Evolutionary conservation across 2,797 vertebrate species (phyloP).

Genomic region (Scyliorhinus canicula): DNA sequence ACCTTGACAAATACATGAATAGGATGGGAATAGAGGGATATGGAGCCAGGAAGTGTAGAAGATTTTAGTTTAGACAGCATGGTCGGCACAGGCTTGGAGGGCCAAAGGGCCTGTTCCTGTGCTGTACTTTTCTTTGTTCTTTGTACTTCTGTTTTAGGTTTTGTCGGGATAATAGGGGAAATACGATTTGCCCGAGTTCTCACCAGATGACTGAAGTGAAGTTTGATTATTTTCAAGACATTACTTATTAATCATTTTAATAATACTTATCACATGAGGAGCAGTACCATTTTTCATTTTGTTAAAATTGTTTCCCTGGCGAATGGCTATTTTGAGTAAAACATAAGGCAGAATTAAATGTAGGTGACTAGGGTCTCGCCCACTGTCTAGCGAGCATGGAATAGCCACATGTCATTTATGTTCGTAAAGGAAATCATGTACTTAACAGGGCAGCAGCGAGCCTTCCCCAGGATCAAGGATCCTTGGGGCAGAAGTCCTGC

Average conservation of each 20-base stretch:
- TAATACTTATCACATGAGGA: not conserved
- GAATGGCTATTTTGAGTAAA: not conserved
- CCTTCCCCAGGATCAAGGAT: not conserved
- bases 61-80: too few species aligned
- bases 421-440: not conserved
- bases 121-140: too few species aligned
- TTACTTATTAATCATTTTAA: slow-evolving; percentile 30
- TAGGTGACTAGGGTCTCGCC: not conserved
- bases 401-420: not conserved
- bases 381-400: too few species aligned
- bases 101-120: too few species aligned
- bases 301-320: not conserved
- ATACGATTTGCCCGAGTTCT: not conserved
- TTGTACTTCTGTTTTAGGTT: not conserved
- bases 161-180: not conserved
- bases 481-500: not conserved
- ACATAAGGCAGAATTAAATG: not conserved
- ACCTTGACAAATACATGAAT: too few species aligned
- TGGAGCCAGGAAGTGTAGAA: too few species aligned
- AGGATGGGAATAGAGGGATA: too few species aligned
- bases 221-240: not conserved
- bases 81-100: too few species aligned
- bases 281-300: not conserved
- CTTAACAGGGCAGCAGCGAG: not conserved
- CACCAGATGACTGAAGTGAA: not conserved